Percentiles rank a stretch among this genome's conserved stretches.
Evolutionary conservation across 2,113 vertebrate genomes (phyloP).

Genomic region (Microcebus griseorufus): DNA sequence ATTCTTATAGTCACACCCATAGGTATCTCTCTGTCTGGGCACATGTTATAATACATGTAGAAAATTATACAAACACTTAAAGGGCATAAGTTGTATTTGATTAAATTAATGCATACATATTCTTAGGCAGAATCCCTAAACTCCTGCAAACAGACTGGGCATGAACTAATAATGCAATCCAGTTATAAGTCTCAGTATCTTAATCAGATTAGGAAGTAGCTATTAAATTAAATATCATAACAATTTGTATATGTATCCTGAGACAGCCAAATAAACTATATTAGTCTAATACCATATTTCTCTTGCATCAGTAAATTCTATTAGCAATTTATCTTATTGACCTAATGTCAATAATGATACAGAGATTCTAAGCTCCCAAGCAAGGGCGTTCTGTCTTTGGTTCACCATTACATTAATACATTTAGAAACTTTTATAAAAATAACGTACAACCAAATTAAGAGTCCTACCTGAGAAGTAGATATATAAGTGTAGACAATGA

Average conservation of each 20-base stretch:
- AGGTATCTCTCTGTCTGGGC: background rate
- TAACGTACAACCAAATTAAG: background rate
- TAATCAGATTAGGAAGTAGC: background rate
- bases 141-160: background rate
- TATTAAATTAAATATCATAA: background rate
- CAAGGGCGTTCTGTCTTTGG: background rate
- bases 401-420: background rate
- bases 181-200: background rate
- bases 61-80: background rate
- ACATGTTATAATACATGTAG: background rate
- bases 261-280: background rate
- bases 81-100: background rate
- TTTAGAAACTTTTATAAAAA: background rate
- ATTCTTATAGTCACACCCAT: background rate
- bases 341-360: background rate
- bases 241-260: background rate
- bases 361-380: background rate
- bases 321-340: background rate
- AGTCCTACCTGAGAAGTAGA: background rate
- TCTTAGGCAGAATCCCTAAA: background rate
- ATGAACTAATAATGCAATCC: background rate
- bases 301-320: conserved; percentile 37
- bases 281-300: background rate
- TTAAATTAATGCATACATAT: background rate
- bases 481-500: background rate